These are phyloP conservation scores for Delia radicum DNA, from an alignment of 1,140 invertebrate species.

Conservation along the genomic window DNA sequence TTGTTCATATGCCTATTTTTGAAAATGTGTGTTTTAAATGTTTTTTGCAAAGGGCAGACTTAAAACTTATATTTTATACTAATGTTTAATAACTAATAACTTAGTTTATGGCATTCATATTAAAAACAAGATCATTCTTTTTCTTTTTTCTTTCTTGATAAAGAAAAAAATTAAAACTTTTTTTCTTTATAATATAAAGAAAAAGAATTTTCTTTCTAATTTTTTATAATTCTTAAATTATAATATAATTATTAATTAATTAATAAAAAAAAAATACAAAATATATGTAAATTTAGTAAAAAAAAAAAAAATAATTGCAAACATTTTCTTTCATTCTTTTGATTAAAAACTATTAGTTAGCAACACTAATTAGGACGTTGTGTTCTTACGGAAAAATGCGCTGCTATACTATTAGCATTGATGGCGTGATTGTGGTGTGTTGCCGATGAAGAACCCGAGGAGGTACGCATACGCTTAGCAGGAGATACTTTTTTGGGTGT, in stretches of 20 bases:
- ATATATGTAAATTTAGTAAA: background rate
- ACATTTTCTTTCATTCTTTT: background rate
- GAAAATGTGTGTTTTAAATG: too few species aligned
- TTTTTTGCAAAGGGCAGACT: background rate
- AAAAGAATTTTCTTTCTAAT: too few species aligned
- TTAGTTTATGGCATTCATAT: conserved; percentile 54
- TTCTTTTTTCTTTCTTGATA: conserved; percentile 21
- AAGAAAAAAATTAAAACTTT: conserved; percentile 41
- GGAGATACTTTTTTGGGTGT: conserved; percentile 52
- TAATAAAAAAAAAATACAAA: background rate
- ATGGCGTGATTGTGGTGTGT: conserved; percentile 24
- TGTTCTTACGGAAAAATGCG: conserved; percentile 28
- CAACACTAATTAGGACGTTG: background rate
- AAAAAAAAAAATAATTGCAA: background rate
- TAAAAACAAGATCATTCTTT: background rate
- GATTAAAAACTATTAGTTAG: background rate
- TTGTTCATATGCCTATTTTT: conserved; percentile 6
- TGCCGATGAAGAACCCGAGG: conserved; percentile 32
- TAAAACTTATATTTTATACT: background rate
- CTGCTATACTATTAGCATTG: conserved; percentile 33
- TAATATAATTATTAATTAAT: background rate
- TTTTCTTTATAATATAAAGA: too few species aligned
- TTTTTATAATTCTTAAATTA: background rate
- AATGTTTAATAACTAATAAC: conserved; percentile 52
- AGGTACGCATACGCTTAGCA: conserved; percentile 47